These are phyloP conservation scores for Falco rusticolus DNA, from an alignment of 2,797 vertebrate genomes.

Conservation along the genomic window DNA sequence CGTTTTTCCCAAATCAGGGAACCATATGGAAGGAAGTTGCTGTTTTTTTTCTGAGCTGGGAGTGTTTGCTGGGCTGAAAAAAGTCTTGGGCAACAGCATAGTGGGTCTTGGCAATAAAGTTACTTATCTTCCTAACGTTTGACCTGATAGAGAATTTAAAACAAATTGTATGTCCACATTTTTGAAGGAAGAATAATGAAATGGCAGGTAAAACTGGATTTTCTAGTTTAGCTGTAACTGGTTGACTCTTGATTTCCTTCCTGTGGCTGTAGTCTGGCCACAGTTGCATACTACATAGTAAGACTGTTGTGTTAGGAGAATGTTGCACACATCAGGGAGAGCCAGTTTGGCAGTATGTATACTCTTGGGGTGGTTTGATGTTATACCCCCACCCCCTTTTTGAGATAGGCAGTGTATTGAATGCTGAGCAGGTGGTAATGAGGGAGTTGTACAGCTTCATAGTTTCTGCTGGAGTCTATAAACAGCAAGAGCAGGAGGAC, in stretches of 20 bases:
- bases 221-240: not conserved
- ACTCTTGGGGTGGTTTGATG: not conserved
- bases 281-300: accelerated
- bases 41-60: accelerated
- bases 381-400: not conserved
- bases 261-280: not conserved
- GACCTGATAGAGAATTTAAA: not conserved
- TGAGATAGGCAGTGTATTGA: not conserved
- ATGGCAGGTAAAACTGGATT: not conserved
- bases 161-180: accelerated
- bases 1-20: not conserved
- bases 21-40: not conserved
- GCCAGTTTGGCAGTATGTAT: not conserved
- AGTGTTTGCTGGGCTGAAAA: not conserved
- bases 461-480: not conserved
- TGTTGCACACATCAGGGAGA: accelerated
- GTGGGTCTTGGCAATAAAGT: not conserved
- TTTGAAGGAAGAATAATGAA: not conserved
- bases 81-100: accelerated
- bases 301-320: not conserved
- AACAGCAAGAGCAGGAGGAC: not conserved
- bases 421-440: conserved; percentile 35
- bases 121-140: not conserved
- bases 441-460: conserved; percentile 8
- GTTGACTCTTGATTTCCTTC: not conserved